A percentile compares a stretch with the other conserved stretches of the same genome.
Conservation (phyloP, 2,113 vertebrate genomes). For the Puffinus mauretanicus region DNA sequence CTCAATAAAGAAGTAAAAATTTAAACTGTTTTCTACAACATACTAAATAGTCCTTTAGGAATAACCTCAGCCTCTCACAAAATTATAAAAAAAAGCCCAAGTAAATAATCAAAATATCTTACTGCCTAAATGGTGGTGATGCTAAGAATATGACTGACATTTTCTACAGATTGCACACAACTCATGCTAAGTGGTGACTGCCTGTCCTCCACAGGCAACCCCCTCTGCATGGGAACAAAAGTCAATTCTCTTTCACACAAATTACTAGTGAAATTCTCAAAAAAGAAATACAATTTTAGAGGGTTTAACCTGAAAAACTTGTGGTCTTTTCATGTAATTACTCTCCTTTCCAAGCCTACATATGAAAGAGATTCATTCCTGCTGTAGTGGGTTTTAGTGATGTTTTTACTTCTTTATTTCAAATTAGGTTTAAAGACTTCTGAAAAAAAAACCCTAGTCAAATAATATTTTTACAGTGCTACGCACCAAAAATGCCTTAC, state of each 20-base stretch:
- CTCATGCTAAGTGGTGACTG: not conserved
- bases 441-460: not conserved
- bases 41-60: not conserved
- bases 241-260: not conserved
- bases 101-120: not conserved
- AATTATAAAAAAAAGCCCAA: not conserved
- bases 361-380: not conserved
- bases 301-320: not conserved
- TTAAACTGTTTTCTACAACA: not conserved
- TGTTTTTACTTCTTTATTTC: not conserved
- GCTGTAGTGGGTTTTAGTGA: not conserved
- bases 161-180: not conserved
- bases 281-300: not conserved
- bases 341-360: not conserved
- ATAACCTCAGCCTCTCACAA: not conserved
- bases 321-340: not conserved
- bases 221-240: not conserved
- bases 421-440: not conserved
- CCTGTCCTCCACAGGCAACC: not conserved
- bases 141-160: not conserved
- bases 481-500: not conserved
- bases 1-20: not conserved
- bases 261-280: not conserved
- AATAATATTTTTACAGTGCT: not conserved
- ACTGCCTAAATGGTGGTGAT: not conserved